Percentiles rank a stretch among this genome's conserved stretches.
Conservation (phyloP, 2,888 invertebrate species). For the Calameuta filiformis region DNA sequence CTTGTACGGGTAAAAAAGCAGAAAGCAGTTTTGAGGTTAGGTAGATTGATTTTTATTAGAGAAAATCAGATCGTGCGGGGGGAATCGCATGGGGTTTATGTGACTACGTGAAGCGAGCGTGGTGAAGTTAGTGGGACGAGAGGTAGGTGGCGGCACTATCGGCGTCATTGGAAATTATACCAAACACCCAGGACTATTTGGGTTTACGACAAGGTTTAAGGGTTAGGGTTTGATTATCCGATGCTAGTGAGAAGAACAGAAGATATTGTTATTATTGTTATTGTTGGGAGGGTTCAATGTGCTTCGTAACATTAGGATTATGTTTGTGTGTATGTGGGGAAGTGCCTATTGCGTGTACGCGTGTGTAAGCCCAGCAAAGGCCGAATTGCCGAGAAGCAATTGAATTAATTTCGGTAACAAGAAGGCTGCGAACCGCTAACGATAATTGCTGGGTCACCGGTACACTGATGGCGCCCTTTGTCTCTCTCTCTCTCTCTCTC, state of each 20-base stretch:
- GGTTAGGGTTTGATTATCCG: background rate
- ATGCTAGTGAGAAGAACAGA: background rate
- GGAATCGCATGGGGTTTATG: background rate
- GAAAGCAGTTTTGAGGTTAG: background rate
- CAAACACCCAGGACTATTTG: background rate
- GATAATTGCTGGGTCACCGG: conserved; percentile 37
- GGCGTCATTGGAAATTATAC: background rate
- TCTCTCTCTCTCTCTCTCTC: background rate
- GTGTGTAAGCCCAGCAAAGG: conserved; percentile 7
- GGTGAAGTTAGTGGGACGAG: background rate
- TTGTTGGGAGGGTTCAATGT: background rate
- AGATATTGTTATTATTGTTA: background rate
- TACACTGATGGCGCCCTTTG: background rate
- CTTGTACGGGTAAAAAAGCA: background rate
- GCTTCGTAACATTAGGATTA: no score
- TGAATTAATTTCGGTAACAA: conserved; percentile 47
- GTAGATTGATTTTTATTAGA: background rate
- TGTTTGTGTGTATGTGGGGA: no score
- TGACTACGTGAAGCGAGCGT: background rate
- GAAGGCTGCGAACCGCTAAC: conserved; percentile 43
- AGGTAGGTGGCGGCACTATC: background rate
- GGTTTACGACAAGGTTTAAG: background rate
- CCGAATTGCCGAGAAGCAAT: conserved; percentile 31
- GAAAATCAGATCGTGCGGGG: background rate
- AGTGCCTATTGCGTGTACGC: background rate